phyloP scores from a whole-genome alignment of 2,797 vertebrate species.

The Aeoliscus strigatus region DNA sequence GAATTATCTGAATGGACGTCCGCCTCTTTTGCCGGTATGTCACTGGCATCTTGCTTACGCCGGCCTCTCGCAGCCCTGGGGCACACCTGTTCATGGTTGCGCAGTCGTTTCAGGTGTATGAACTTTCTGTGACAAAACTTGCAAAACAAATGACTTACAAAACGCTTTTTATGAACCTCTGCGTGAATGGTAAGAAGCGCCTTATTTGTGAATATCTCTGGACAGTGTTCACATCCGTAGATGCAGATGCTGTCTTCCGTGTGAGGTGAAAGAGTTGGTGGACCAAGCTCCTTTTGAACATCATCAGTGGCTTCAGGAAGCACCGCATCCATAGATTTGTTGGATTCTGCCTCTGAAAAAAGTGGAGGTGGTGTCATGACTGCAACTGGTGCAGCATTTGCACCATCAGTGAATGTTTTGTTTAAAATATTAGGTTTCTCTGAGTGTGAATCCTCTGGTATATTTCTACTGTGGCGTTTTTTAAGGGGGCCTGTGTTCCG shows the following conservation, averaged over 20 bases:
- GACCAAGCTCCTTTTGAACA: conserved; percentile 54
- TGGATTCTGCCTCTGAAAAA: conserved; percentile 51
- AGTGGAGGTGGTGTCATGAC: conserved; percentile 48
- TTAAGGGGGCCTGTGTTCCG: conserved; percentile 74
- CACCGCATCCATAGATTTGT: conserved; percentile 36
- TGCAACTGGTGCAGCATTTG: conserved; percentile 23
- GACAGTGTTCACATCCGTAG: conserved; percentile 81
- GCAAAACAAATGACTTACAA: conserved; percentile 83
- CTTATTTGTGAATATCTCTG: conserved; percentile 83
- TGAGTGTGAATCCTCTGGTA: conserved; percentile 45
- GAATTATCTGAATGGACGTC: conserved; percentile 35
- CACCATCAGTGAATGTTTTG: conserved; percentile 34
- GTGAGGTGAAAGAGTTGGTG: conserved; percentile 68
- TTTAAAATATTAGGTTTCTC: conserved; percentile 37
- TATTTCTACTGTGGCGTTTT: conserved; percentile 72
- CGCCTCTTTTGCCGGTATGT: conserved; percentile 51
- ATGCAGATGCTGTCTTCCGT: conserved; percentile 69
- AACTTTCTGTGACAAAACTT: conserved; percentile 92
- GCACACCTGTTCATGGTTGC: conserved; percentile 88
- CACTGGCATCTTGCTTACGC: conserved; percentile 58
- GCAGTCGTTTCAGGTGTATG: conserved; percentile 84
- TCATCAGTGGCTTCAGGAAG: conserved; percentile 38
- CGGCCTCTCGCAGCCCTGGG: conserved; percentile 62
- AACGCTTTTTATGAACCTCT: conserved; percentile 84
- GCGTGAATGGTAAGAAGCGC: conserved; percentile 80